Percentiles rank a stretch among this genome's conserved stretches.
Evolutionary conservation across 2,113 vertebrate genomes (phyloP).

Genomic region (Phodopus roborovskii): DNA sequence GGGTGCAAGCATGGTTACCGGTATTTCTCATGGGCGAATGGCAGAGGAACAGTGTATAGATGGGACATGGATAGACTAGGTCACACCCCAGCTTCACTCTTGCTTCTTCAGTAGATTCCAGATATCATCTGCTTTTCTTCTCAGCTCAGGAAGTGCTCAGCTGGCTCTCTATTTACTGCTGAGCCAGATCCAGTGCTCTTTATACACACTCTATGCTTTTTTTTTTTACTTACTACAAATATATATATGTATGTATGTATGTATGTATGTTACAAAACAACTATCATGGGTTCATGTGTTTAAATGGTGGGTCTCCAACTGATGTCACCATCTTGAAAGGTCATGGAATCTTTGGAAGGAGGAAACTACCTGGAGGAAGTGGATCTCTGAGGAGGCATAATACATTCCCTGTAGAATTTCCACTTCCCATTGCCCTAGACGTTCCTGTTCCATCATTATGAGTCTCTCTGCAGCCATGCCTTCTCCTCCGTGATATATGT

Average conservation of each 20-base stretch:
- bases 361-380: not conserved
- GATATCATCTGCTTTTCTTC: not conserved
- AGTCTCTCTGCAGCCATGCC: not conserved
- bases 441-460: not conserved
- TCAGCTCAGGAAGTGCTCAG: not conserved
- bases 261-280: not conserved
- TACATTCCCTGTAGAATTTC: not conserved
- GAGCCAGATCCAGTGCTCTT: not conserved
- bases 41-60: fast-evolving
- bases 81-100: not conserved
- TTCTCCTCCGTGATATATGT: not conserved
- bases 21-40: fast-evolving
- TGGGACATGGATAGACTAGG: not conserved
- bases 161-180: not conserved
- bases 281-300: no score
- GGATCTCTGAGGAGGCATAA: not conserved
- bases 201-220: slow-evolving; percentile 31
- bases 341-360: not conserved
- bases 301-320: not conserved
- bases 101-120: not conserved
- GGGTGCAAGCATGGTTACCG: fast-evolving
- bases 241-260: no score
- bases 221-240: not conserved
- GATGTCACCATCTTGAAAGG: not conserved
- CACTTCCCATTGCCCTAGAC: not conserved